Base-by-base conservation (phyloP, 2,888 invertebrate species). In the Fragum sueziense region DNA sequence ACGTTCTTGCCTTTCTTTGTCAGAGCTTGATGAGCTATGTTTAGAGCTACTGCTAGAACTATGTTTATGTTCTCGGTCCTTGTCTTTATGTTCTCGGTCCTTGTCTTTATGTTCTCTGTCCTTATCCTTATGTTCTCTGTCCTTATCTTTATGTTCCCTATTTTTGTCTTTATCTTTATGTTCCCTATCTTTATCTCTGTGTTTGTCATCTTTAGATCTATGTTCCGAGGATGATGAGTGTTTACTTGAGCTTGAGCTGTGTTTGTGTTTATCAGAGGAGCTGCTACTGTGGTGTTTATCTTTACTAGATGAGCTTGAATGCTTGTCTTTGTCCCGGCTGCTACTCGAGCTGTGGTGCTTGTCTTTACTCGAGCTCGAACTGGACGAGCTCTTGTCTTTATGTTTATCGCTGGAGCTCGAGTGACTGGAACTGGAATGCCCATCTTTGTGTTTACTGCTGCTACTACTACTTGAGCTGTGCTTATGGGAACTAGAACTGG, bases 271-370 rank as follows among this genome's bases (percentile, higher is more conserved):
- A 25, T 78, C 74, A 29, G 75, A 76, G 47, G 84, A 84, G 61
- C 80, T 81, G 37, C 80, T 80, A 34, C 80, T 81, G 33, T 75
- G 65, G 47, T 83, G 85, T 51, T 85, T 85, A 70, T 85, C 74
- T 20, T 59, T 68, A 37, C 65, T 65, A 11, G 65, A 65, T 37
- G 65, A 65, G 41, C 41, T 41, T 22, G 17, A 9, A 41, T 65
- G 41, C 14, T 41, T 65, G 69, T 85, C 72, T 37, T 61, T 59
- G 29, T 71, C 71, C 17, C 37, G 11, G 29, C 67, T 67, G 27
- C 67, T 73, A 65, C 79, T 79, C 31, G 84, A 83, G 52, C 81
- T 80, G 51, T 69, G 65, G 59, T 85, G 86, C 41, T 82, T 85
- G 62, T 82, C 83, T 65, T 85, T 85, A 47, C 76, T 82, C 31